Conservation (phyloP, 2,888 invertebrate genomes). For the Cinara cedri region DNA sequence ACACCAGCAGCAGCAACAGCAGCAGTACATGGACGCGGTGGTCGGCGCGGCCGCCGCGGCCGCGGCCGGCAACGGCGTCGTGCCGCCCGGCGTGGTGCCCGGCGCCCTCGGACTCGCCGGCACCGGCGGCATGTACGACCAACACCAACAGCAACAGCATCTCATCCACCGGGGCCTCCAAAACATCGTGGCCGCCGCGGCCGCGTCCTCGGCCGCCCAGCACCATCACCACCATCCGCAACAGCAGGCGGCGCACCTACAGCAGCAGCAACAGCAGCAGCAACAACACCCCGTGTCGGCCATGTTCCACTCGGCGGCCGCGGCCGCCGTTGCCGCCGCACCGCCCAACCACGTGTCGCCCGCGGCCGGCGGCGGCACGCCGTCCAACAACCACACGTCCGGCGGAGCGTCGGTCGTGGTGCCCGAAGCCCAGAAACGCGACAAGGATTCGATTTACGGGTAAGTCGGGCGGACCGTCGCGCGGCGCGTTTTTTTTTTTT, state of each 20-base stretch:
- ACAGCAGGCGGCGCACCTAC: slow-evolving; percentile 62
- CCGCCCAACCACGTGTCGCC: slow-evolving; percentile 44
- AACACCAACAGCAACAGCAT: slow-evolving; percentile 61
- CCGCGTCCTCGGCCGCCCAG: slow-evolving; percentile 63
- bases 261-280: slow-evolving; percentile 63
- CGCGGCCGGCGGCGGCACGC: slow-evolving; percentile 59
- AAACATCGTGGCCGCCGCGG: slow-evolving; percentile 60
- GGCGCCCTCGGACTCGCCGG: slow-evolving; percentile 72
- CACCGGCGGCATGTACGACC: slow-evolving; percentile 73
- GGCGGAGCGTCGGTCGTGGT: slow-evolving; percentile 59
- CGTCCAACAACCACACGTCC: slow-evolving; percentile 68
- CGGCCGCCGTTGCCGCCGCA: slow-evolving; percentile 61
- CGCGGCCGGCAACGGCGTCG: slow-evolving; percentile 51
- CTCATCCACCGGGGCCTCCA: slow-evolving; percentile 45
- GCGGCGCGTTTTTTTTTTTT: background rate
- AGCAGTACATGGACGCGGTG: slow-evolving; percentile 53
- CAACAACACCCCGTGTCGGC: slow-evolving; percentile 67
- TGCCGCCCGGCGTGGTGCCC: slow-evolving; percentile 67
- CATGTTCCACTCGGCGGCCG: slow-evolving; percentile 72
- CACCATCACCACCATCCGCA: slow-evolving; percentile 63
- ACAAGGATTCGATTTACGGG: slow-evolving; percentile 99
- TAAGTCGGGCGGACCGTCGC: slow-evolving; percentile 68
- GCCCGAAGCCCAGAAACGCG: slow-evolving; percentile 88
- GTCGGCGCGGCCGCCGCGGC: slow-evolving; percentile 54
- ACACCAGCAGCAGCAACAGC: slow-evolving; percentile 51